Evolutionary conservation across 53 echinoderm and acorn worm genomes (phyloP), one percentile per base, ranked within the genome.

Genomic region (Arbacia lixula): DNA sequence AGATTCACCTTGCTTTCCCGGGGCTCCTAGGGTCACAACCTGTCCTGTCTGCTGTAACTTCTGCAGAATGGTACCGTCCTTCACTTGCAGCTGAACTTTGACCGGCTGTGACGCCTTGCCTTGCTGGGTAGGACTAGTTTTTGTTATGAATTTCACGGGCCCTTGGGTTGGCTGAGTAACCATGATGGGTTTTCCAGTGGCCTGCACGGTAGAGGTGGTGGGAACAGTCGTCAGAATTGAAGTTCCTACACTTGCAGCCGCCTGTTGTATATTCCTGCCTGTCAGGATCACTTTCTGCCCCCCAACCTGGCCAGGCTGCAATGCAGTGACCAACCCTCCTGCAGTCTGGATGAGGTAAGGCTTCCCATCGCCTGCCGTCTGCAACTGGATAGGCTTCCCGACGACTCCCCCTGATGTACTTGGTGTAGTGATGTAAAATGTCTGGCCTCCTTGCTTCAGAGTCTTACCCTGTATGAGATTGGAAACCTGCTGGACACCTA

Each of bases 61-160:
- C 85, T 94, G 94, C 43, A 94, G 37, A 33, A 88, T 74, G 29
- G 85, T 88, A 20, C 76, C 71, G 66, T 94, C 94, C 85, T 91
- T 87, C 36, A 94, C 88, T 43, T 91, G 91, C 33, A 94, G 52
- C 68, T 91, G 94, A n/a, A 94, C 65, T 10, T 89, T 89, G 58
- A 94, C 89, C 35, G 94, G 94, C 49, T 94, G 94, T 53, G 84
- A 53, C 5, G 61, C 38, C 4, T 39, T 78, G 22, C 24, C 27
- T 29, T 78, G 79, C n/a, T 78, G 79, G 12, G 27, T 43, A 8
- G 79, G 61, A 78, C 79, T 78, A 4, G 79, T 39, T 17, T 78
- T 57, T 16, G 79, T 78, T 22, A 78, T 40, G 60, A 78, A 19
- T 27, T 60, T 78, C 12, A 60, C 26, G 60, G 57, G 79, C 0